phyloP scores from a whole-genome alignment of 1,140 invertebrate species.

The Trichonephila clavata region DNA sequence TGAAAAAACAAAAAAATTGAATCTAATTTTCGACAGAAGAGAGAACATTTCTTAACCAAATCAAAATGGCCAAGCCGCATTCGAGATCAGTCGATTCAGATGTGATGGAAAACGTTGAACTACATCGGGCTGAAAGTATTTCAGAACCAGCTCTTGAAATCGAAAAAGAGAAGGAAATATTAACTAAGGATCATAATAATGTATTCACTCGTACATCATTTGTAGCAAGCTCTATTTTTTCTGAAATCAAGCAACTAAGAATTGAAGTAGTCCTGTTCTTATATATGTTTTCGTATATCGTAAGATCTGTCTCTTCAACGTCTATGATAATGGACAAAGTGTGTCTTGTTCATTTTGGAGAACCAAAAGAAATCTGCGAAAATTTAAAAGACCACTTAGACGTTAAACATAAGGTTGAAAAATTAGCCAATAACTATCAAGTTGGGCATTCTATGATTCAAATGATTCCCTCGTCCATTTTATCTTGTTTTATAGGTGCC shows the following conservation, averaged over 20 bases:
- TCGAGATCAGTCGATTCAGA: neutral
- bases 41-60: neutral
- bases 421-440: conserved; percentile 54
- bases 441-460: conserved; percentile 30
- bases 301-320: conserved; percentile 10
- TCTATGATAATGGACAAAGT: conserved; percentile 68
- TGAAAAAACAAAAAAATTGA: too few species aligned
- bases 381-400: conserved; percentile 4
- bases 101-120: conserved; percentile 49
- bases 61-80: neutral
- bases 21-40: too few species aligned
- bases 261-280: conserved; percentile 64
- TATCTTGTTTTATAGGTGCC: conserved; percentile 50
- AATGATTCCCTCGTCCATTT: conserved; percentile 37
- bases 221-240: neutral
- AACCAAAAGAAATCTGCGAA: neutral
- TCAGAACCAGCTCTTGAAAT: neutral
- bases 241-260: conserved; percentile 35
- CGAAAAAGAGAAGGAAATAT: neutral
- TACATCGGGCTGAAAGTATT: conserved; percentile 52
- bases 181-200: neutral
- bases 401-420: conserved; percentile 43
- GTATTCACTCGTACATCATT: neutral
- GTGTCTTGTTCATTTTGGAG: conserved; percentile 23
- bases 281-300: conserved; percentile 58